A percentile compares a stretch with the other conserved stretches of the same genome.
phyloP scores from a whole-genome alignment of 2,113 vertebrate species.

The Entomyzon cyanotis region DNA sequence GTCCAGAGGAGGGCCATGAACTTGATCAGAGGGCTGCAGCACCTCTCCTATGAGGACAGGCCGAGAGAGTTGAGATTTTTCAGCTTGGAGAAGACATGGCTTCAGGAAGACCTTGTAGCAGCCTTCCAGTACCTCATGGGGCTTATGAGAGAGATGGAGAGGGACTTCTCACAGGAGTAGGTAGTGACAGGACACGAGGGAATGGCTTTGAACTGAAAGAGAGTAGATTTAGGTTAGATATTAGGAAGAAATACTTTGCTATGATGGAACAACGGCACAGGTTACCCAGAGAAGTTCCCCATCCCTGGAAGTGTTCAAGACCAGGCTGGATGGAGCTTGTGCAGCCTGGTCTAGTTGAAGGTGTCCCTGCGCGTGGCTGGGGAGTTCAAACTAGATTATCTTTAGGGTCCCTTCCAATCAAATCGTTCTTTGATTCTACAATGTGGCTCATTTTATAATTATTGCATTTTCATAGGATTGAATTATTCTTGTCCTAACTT shows the following conservation, averaged over 20 bases:
- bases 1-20: neutral
- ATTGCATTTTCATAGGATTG: neutral
- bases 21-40: neutral
- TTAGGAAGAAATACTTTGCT: neutral
- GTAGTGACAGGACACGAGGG: neutral
- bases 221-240: neutral
- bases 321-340: neutral
- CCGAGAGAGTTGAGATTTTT: neutral
- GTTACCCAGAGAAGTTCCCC: neutral
- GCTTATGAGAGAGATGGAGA: neutral
- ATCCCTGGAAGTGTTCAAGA: neutral
- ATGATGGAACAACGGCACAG: neutral
- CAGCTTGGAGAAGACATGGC: neutral
- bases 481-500: neutral
- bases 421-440: neutral
- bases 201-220: neutral
- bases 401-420: neutral
- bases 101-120: neutral
- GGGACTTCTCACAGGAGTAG: neutral
- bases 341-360: neutral
- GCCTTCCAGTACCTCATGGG: neutral
- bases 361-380: neutral
- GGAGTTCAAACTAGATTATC: neutral
- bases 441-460: neutral
- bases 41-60: neutral